Evolutionary conservation across 92 coral and sea anemone species (phyloP).

Genomic region (Bergia puertoricense): DNA sequence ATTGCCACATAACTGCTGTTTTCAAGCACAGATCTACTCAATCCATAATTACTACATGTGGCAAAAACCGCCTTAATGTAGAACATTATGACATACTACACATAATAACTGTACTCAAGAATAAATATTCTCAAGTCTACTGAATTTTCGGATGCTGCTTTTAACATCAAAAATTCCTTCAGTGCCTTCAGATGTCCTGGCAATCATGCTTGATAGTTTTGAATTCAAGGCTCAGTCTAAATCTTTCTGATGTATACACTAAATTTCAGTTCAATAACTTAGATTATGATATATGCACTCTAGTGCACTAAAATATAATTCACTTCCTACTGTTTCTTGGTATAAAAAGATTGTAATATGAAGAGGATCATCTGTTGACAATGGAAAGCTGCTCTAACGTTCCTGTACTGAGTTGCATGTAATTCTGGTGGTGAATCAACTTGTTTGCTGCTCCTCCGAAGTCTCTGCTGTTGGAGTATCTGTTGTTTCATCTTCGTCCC

Average conservation of each 20-base stretch:
- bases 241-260: neutral
- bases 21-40: neutral
- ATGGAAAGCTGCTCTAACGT: neutral
- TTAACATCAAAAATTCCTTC: neutral
- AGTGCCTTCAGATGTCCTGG: neutral
- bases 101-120: neutral
- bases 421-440: neutral
- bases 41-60: neutral
- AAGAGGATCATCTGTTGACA: neutral
- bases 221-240: neutral
- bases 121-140: neutral
- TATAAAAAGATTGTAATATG: constrained; percentile 21
- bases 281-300: constrained; percentile 25
- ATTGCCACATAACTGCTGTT: neutral
- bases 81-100: too few relatives aligned
- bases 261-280: constrained; percentile 28
- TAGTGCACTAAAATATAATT: constrained; percentile 35
- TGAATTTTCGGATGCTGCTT: neutral
- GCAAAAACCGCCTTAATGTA: too few relatives aligned
- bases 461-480: neutral
- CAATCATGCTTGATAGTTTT: neutral
- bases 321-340: constrained; percentile 2
- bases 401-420: neutral
- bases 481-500: constrained; percentile 30
- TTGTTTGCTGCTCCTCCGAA: neutral